Evolutionary conservation across 2,113 vertebrate species (phyloP), one percentile per base, ranked within the genome.

Genomic region (Tringa solitaria): DNA sequence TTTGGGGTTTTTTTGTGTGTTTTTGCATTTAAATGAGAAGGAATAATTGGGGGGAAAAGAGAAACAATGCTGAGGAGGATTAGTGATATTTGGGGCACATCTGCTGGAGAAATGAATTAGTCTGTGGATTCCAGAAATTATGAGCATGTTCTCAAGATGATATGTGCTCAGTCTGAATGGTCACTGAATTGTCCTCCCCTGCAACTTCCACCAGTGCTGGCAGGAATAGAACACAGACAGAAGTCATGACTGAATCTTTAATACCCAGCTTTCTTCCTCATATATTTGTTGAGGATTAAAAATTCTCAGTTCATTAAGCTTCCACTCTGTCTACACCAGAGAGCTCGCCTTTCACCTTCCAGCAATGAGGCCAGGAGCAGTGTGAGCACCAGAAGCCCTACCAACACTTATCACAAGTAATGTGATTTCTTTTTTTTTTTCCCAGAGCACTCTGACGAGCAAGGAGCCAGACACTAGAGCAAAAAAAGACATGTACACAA

Each of bases 21-120:
- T 83, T 93, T 89, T 81, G 77, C 65, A 93, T 95, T 94, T 96
- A 88, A 89, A 95, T 95, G 65, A 92, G 70, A 92, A 79, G 43
- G 77, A 95, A 69, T 89, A 92, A 94, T 15, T 87, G 56, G 39
- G 18, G 16, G 7, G 16, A 7, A 41, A 89, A 74, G 87, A 69
- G 50, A 89, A 93, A 89, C 54, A 94, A 80, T 59, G 72, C 35
- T 17, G 30, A 93, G 54, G 77, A 94, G 82, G 93, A 96, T 97
- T 96, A 95, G 46, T 80, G 79, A 95, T 96, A 97, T 97, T 95
- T 96, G 84, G 96, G 96, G 89, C 96, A 97, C 90, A 95, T 96
- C 95, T 97, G 95, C 75, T 96, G 83, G 56, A 76, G 57, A 94
- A 94, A 92, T 65, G 50, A 89, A 94, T 95, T 88, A 84, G 61